Evolutionary conservation across 1,140 invertebrate genomes (phyloP).

Genomic region (Meloidogyne hapla): DNA sequence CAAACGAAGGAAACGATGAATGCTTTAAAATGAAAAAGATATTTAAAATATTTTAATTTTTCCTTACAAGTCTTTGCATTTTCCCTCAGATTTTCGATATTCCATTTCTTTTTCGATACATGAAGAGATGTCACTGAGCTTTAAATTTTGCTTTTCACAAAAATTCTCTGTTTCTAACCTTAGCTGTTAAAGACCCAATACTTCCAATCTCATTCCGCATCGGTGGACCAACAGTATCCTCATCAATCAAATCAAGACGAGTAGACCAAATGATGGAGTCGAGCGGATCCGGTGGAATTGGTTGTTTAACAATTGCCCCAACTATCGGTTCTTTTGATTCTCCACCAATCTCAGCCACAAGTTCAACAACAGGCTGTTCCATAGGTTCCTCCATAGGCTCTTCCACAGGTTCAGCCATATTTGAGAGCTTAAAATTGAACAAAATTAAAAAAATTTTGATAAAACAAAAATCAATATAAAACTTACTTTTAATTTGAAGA

Average conservation of each 20-base stretch:
- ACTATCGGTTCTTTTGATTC: too few relatives aligned
- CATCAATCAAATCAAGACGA: not conserved
- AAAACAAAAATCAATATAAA: too few relatives aligned
- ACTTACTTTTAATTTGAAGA: not conserved
- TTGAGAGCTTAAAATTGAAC: not conserved
- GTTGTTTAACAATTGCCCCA: too few relatives aligned
- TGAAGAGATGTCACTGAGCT: not conserved
- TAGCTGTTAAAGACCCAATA: not conserved
- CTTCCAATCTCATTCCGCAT: not conserved
- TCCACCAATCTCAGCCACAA: too few relatives aligned
- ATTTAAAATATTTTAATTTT: too few relatives aligned
- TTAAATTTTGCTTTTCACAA: not conserved
- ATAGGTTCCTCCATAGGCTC: too few relatives aligned
- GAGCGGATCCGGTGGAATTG: not conserved
- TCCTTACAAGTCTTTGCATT: not conserved
- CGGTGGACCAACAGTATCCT: not conserved
- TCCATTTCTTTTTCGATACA: conserved; percentile 3
- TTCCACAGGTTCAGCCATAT: not conserved
- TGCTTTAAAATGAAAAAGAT: not conserved
- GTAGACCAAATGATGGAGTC: not conserved
- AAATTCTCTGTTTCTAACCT: not conserved
- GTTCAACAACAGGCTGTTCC: too few relatives aligned
- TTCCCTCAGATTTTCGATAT: conserved; percentile 2
- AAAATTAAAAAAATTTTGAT: too few relatives aligned
- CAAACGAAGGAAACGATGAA: not conserved